Percentiles rank a stretch among this genome's conserved stretches.
These are phyloP conservation scores for Drosophila prosaltans DNA, from an alignment of 1,140 invertebrate genomes.

Conservation along the genomic window DNA sequence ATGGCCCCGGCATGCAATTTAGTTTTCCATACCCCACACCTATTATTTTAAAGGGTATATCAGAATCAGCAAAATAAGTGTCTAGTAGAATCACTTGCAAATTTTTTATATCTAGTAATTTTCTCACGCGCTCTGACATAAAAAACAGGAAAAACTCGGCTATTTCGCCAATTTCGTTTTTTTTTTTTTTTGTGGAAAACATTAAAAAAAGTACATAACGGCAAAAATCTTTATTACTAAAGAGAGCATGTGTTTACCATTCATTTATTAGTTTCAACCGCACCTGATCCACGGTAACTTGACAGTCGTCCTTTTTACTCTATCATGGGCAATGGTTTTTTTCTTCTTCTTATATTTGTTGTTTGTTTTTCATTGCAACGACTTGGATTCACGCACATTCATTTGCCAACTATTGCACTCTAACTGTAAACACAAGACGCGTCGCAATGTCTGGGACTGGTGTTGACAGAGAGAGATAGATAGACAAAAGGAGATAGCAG, in stretches of 20 bases:
- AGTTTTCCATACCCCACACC: slow-evolving; percentile 5
- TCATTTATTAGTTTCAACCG: too few species aligned
- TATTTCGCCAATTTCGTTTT: too few species aligned
- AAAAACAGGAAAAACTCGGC: too few species aligned
- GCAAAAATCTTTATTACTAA: too few species aligned
- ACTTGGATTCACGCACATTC: slow-evolving; percentile 57
- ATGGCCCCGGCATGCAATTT: slow-evolving; percentile 57
- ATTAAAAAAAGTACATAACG: too few species aligned
- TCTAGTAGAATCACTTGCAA: too few species aligned
- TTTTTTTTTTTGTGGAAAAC: too few species aligned
- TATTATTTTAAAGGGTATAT: slow-evolving; percentile 9
- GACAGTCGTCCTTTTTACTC: slow-evolving; percentile 24
- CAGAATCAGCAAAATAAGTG: slow-evolving; percentile 6
- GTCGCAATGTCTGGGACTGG: slow-evolving; percentile 65
- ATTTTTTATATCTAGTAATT: too few species aligned
- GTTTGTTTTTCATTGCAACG: slow-evolving; percentile 14
- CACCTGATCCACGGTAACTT: neutral
- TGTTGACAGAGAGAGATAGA: slow-evolving; percentile 25
- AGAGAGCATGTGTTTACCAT: too few species aligned
- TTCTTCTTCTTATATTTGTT: slow-evolving; percentile 18
- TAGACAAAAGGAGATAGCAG: neutral
- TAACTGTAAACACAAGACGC: slow-evolving; percentile 74
- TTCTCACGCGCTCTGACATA: too few species aligned
- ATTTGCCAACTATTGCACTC: slow-evolving; percentile 41
- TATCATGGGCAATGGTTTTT: slow-evolving; percentile 6